Evolutionary conservation across 1,140 invertebrate genomes (phyloP).

Genomic region (Bombus sylvicola): DNA sequence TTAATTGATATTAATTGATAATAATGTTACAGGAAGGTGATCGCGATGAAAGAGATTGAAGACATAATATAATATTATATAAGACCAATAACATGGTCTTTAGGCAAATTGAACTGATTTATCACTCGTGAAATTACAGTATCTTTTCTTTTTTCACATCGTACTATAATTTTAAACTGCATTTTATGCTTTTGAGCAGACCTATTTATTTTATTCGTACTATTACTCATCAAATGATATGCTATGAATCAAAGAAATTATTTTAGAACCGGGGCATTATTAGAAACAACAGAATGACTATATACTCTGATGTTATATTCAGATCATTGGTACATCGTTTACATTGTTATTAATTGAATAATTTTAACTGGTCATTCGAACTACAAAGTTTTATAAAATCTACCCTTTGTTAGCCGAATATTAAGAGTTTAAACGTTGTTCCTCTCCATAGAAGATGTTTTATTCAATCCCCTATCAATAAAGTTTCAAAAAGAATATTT

Average conservation of each 20-base stretch:
- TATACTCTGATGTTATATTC: background rate
- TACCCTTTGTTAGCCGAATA: background rate
- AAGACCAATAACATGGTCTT: background rate
- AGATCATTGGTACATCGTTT: background rate
- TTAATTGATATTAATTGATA: conserved; percentile 2
- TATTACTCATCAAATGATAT: background rate
- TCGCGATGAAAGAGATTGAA: background rate
- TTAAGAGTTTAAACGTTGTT: background rate
- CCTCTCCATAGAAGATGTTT: background rate
- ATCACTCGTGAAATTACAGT: background rate
- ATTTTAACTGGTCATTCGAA: conserved; percentile 1
- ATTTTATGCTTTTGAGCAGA: background rate
- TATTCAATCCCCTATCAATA: background rate
- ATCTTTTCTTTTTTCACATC: background rate
- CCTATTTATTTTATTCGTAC: background rate
- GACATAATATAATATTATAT: too few relatives aligned
- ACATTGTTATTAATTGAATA: background rate
- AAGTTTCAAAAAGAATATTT: background rate
- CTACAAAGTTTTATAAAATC: background rate
- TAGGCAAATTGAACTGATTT: background rate
- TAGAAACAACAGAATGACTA: background rate
- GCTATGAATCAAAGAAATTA: background rate
- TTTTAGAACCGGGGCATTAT: conserved; percentile 20
- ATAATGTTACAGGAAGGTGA: background rate
- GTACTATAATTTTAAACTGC: background rate